These are phyloP conservation scores for Characodon lateralis DNA, from an alignment of 2,797 vertebrate species.

Conservation along the genomic window DNA sequence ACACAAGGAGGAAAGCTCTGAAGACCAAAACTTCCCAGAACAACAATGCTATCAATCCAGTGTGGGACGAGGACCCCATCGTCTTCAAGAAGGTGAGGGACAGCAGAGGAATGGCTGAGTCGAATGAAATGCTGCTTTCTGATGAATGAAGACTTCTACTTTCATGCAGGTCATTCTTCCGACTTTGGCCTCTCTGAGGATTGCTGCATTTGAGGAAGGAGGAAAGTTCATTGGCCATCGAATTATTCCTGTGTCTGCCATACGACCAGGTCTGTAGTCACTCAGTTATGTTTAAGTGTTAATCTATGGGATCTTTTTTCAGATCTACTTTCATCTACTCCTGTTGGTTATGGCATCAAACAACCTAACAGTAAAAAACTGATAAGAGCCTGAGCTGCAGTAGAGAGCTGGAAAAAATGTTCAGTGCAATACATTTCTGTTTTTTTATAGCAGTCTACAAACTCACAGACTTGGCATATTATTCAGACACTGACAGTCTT, in stretches of 20 bases:
- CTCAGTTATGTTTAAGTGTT: background rate
- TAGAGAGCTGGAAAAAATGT: background rate
- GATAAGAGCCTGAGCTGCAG: background rate
- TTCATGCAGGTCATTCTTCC: conserved; percentile 90
- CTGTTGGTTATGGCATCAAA: background rate
- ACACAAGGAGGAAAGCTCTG: conserved; percentile 94
- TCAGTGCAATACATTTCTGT: background rate
- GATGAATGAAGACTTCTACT: background rate
- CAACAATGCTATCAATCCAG: conserved; percentile 92
- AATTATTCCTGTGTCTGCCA: conserved; percentile 93
- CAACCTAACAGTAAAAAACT: background rate
- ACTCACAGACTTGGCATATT: background rate
- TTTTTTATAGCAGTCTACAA: background rate
- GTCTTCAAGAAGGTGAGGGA: conserved; percentile 92
- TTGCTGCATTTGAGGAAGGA: conserved; percentile 95
- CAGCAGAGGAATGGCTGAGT: background rate
- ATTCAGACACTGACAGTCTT: conserved; percentile 1
- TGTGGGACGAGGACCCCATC: conserved; percentile 97
- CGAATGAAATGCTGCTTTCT: accelerated
- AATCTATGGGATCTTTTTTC: background rate
- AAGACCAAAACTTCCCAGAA: conserved; percentile 97
- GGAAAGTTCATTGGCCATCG: conserved; percentile 96
- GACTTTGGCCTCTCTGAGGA: conserved; percentile 91
- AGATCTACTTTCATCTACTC: background rate
- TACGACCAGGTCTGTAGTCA: conserved; percentile 85